Evolutionary conservation across 2,797 vertebrate species (phyloP).

Genomic region (Gambelia wislizenii): DNA sequence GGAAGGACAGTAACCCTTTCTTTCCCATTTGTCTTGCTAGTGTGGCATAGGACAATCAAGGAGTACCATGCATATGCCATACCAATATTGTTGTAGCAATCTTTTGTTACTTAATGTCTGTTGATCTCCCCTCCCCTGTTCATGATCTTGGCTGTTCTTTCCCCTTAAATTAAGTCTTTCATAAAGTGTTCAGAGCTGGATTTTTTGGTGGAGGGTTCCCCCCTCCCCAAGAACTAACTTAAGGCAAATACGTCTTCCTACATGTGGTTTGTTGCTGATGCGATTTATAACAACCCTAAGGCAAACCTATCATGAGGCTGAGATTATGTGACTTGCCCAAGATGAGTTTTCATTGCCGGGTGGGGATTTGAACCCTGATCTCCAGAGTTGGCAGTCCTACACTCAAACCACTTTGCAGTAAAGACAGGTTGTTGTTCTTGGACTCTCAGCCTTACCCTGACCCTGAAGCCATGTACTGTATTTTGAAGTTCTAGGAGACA

Average conservation of each 20-base stretch:
- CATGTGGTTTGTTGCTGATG: too few relatives aligned
- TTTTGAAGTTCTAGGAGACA: slow-evolving; percentile 9
- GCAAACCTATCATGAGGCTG: too few relatives aligned
- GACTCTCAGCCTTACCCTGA: background rate
- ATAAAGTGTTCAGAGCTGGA: background rate
- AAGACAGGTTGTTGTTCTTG: background rate
- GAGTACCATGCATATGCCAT: background rate
- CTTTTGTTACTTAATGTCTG: background rate
- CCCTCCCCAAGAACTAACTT: too few relatives aligned
- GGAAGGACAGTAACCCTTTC: background rate
- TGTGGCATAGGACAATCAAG: background rate
- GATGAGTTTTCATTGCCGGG: too few relatives aligned
- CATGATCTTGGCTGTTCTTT: background rate
- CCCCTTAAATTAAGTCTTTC: background rate
- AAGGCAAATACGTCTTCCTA: background rate
- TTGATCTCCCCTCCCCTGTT: background rate
- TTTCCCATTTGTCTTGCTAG: background rate
- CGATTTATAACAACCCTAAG: too few relatives aligned
- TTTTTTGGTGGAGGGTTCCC: background rate
- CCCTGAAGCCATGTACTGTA: background rate
- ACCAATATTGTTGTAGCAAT: background rate
- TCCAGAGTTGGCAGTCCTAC: too few relatives aligned
- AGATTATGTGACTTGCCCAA: too few relatives aligned
- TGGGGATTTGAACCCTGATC: too few relatives aligned
- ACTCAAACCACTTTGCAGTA: too few relatives aligned